These are phyloP conservation scores for Heteropelma amictum DNA, from an alignment of 2,888 invertebrate species.

Conservation along the genomic window DNA sequence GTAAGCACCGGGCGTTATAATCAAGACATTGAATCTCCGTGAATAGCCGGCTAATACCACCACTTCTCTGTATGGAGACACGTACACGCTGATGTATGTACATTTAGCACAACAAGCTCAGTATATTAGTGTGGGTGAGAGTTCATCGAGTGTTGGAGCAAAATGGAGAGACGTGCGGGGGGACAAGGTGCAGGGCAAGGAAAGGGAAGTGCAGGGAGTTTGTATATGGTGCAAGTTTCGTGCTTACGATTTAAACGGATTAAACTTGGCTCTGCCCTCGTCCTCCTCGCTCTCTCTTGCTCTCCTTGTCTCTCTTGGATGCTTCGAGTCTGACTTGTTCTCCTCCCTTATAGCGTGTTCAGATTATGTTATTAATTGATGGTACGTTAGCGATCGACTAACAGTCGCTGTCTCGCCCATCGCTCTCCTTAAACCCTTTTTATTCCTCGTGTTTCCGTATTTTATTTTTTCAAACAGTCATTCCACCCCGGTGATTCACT, in stretches of 20 bases:
- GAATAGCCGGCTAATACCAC: slow-evolving; percentile 53
- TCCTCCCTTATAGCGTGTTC: slow-evolving; percentile 38
- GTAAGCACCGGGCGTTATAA: slow-evolving; percentile 51
- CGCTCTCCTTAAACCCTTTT: background rate
- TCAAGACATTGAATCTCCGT: slow-evolving; percentile 52
- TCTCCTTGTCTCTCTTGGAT: background rate
- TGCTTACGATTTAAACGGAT: slow-evolving; percentile 61
- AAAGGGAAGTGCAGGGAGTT: slow-evolving; percentile 24
- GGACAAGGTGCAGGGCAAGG: background rate
- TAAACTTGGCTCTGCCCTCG: slow-evolving; percentile 58
- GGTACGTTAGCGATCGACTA: slow-evolving; percentile 60
- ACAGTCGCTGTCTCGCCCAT: slow-evolving; percentile 46
- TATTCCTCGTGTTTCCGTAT: background rate
- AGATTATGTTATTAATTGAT: slow-evolving; percentile 66
- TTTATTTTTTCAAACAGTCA: background rate
- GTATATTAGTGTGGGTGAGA: slow-evolving; percentile 11
- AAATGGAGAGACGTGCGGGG: slow-evolving; percentile 22
- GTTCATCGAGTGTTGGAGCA: slow-evolving; percentile 17
- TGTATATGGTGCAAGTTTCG: slow-evolving; percentile 53
- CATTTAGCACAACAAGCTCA: background rate
- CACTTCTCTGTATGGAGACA: slow-evolving; percentile 17
- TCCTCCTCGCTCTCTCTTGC: slow-evolving; percentile 22
- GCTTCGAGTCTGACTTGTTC: background rate
- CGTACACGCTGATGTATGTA: background rate
- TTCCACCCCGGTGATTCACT: background rate